phyloP scores from a whole-genome alignment of 2,113 vertebrate genomes.

The Rhegmatorhina hoffmannsi region DNA sequence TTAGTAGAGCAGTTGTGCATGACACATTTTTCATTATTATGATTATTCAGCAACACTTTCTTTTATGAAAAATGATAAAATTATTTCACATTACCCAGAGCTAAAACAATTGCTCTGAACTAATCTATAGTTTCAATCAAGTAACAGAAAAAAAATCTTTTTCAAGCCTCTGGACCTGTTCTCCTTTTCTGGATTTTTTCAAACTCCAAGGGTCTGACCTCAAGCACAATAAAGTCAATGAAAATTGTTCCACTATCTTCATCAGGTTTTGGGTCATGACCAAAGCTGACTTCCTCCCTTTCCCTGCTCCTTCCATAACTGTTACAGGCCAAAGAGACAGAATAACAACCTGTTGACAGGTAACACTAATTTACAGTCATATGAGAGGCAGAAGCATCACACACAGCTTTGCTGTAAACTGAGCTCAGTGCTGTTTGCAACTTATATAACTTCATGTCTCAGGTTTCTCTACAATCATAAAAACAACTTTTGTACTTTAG shows the following conservation, averaged over 20 bases:
- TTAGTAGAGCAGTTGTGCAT: accelerated
- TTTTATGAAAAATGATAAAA: neutral
- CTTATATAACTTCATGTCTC: neutral
- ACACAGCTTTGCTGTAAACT: neutral
- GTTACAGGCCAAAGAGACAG: neutral
- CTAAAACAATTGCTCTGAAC: neutral
- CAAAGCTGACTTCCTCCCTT: neutral
- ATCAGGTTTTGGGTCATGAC: constrained; percentile 20
- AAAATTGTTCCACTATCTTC: neutral
- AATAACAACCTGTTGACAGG: constrained; percentile 41
- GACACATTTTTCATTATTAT: neutral
- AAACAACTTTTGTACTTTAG: neutral
- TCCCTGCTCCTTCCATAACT: neutral
- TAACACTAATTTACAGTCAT: constrained; percentile 18
- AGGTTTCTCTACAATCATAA: constrained; percentile 9
- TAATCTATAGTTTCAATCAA: neutral
- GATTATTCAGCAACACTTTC: neutral
- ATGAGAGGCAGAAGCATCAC: neutral
- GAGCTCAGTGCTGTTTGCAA: neutral
- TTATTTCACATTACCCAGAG: neutral
- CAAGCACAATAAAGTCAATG: neutral
- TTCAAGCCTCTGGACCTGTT: neutral
- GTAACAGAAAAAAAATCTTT: neutral
- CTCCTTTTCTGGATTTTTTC: neutral
- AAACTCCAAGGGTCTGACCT: neutral